Base-by-base conservation (phyloP, 2,888 invertebrate genomes). In the Lithophane leautieri region DNA sequence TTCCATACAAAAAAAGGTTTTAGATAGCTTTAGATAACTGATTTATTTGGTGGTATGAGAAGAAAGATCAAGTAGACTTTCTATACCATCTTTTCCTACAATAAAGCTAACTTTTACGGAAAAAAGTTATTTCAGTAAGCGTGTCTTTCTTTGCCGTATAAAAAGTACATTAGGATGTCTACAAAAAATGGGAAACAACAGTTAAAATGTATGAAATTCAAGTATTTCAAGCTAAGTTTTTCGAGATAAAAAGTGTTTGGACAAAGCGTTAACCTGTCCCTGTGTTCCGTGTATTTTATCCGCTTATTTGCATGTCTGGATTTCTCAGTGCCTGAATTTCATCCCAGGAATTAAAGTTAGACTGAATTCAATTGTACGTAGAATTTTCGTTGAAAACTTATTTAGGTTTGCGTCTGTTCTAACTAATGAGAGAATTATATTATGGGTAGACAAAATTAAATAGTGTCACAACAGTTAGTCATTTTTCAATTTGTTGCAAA, bases 271-370 rank as follows among this genome's bases (percentile, higher is more conserved):
- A 82, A 73, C 75, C 73, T 76, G 82, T 73, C 42, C 42, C 66
- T 67, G 69, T 85, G 73, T 56, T 76, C 34, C 34, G 58, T 68
- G 68, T 85, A 67, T 63, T 86, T 83, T 80, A 78, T 81, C 75
- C 73, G 66, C 69, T 83, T 88, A 78, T 88, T 86, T 71, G 83
- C 74, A 42, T 74, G 70, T 70, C 67, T 68, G 70, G 79, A 81
- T 82, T 76, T 70, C 61, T 79, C 67, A 16, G 67, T 54, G 44
- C 28, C 71, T 25, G 70, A 68, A 80, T 82, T 79, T 80, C 40
- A 82, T 78, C 58, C 62, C 42, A 70, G 62, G 76, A 75, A 79
- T 72, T 84, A 74, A 65, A 66, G 50, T 73, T 72, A 28, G 65
- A 58, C 56, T 76, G 50, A 42, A 78, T 67, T 73, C 54, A 62